These are phyloP conservation scores for Labrus mixtus DNA, from an alignment of 2,113 vertebrate genomes.

Conservation along the genomic window DNA sequence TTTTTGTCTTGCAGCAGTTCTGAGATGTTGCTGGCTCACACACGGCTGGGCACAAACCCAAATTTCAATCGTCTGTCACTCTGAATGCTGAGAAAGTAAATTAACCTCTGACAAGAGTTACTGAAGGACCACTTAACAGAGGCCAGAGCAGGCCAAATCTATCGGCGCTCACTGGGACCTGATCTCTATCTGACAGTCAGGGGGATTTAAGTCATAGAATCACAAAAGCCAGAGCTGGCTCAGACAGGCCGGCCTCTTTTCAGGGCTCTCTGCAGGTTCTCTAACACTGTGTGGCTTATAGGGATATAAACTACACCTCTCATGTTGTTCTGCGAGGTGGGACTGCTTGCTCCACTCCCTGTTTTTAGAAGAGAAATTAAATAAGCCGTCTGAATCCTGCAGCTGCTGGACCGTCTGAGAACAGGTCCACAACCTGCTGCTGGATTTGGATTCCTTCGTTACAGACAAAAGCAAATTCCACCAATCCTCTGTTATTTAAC, in stretches of 20 bases:
- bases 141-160: constrained; percentile 2
- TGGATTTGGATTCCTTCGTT: constrained; percentile 16
- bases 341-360: constrained; percentile 50
- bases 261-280: constrained; percentile 11
- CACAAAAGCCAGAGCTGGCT: constrained; percentile 22
- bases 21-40: constrained; percentile 1
- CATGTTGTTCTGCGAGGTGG: constrained; percentile 54
- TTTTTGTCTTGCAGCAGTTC: neutral
- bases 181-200: constrained; percentile 48
- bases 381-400: constrained; percentile 50
- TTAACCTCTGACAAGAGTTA: constrained; percentile 32
- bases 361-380: constrained; percentile 59
- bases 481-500: constrained; percentile 1
- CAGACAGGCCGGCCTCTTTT: constrained; percentile 16
- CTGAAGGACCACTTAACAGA: constrained; percentile 30
- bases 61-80: constrained; percentile 27
- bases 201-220: constrained; percentile 8
- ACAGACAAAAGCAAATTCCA: constrained; percentile 22
- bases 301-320: constrained; percentile 43
- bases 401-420: constrained; percentile 34
- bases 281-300: constrained; percentile 18
- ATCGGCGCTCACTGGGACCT: constrained; percentile 11
- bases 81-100: constrained; percentile 6
- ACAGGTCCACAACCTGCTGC: constrained; percentile 42
- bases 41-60: constrained; percentile 14